These are phyloP conservation scores for Prenolepis imparis DNA, from an alignment of 2,888 invertebrate species.

Conservation along the genomic window DNA sequence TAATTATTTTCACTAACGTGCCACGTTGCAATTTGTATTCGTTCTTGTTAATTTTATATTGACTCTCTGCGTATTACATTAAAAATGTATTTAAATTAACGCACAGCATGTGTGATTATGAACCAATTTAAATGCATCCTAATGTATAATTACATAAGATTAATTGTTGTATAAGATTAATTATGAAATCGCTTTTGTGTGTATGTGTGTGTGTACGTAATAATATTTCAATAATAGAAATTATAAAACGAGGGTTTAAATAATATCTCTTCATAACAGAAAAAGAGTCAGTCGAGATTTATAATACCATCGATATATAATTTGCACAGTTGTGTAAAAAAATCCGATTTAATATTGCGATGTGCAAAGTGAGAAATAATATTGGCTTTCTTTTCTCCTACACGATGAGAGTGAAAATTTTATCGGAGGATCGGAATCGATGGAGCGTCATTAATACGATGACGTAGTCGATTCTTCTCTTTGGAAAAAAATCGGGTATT, in stretches of 20 bases:
- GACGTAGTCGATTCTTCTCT: constrained; percentile 16
- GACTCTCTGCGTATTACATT: not conserved
- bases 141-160: constrained; percentile 22
- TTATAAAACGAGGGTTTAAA: not conserved
- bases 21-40: not conserved
- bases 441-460: constrained; percentile 21
- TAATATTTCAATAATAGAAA: not conserved
- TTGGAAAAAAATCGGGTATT: constrained; percentile 27
- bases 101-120: not conserved
- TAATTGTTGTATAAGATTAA: constrained; percentile 27
- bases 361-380: constrained; percentile 32
- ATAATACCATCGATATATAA: constrained; percentile 29
- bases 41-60: not conserved
- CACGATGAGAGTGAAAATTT: constrained; percentile 36
- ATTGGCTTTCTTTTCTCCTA: constrained; percentile 1
- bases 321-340: not conserved
- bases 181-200: constrained; percentile 11
- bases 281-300: constrained; percentile 4
- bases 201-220: not conserved
- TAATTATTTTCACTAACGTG: not conserved
- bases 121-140: constrained; percentile 18
- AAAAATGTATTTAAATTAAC: not conserved
- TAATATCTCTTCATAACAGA: not conserved
- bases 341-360: not conserved
- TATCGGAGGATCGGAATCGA: constrained; percentile 5